Evolutionary conservation across 1,140 invertebrate genomes (phyloP), one percentile per base, ranked within the genome.

Genomic region (Aculops lycopersici): DNA sequence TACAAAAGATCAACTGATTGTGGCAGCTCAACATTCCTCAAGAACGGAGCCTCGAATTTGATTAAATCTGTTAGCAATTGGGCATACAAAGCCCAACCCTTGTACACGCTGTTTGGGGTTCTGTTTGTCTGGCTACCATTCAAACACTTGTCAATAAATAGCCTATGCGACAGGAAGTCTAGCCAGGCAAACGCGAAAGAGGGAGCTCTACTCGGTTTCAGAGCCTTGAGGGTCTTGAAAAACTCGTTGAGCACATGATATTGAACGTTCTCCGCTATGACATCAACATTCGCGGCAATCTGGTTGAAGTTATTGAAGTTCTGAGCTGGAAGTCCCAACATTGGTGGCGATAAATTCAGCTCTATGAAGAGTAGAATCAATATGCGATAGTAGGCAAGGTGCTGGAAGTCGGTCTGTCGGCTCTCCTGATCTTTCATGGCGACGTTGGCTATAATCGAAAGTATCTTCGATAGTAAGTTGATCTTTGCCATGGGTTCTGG

Each of bases 101-200:
- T 38, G 8, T 35, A 13, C 20, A 15, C 21, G 15, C 21, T 24
- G 38, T n/a, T 18, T 3, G 36, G 21, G 14, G 19, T 37, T 8
- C 14, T 20, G n/a, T 18, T 13, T 21, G 35, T 36, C 17, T 37
- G 38, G 5, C 35, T 20, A 12, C 39, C 24, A 18, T 43, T 36
- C 14, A 48, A 39, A 42, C 41, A 45, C 24, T 43, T 45, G 31
- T 40, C 83, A 46, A 98, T 77, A 55, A 97, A 95, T 1, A 86
- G 73, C 35, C 90, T 64, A 58, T 98, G 86, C 1, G 84, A 83
- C 13, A 97, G 72, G 17, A 98, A 63, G 58, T 98, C 90, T 24
- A 98, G 58, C 90, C 92, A 98, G 14, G 88, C 79, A 56, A 86
- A 97, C 38, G 81, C 77, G 59, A 98, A 98, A 1, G 80, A 86